phyloP scores from a whole-genome alignment of 2,888 invertebrate species.

The Drosophila aldrichi region DNA sequence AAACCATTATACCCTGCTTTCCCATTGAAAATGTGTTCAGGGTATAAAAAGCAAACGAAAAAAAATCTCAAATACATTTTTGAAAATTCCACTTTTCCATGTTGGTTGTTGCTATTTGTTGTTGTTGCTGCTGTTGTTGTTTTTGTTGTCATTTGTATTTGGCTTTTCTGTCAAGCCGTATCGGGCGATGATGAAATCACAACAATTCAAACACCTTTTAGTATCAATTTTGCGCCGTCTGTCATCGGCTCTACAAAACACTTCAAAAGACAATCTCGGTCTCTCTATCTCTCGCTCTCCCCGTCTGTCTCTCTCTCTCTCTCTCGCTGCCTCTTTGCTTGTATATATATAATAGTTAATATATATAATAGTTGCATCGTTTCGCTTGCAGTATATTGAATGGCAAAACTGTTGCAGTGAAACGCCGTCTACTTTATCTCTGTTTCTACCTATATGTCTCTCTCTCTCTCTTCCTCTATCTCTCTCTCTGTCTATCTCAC shows the following conservation, averaged over 20 bases:
- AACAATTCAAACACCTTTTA: conserved; percentile 81
- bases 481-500: not conserved
- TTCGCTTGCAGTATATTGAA: too few species aligned
- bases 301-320: conserved; percentile 1
- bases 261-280: conserved; percentile 2
- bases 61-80: conserved; percentile 48
- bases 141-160: conserved; percentile 55
- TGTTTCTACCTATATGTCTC: not conserved
- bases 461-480: not conserved
- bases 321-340: not conserved
- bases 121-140: not conserved
- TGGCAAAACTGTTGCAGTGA: too few species aligned
- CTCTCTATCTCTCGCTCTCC: conserved; percentile 1
- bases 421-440: not conserved
- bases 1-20: too few species aligned
- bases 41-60: conserved; percentile 10
- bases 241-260: conserved; percentile 44
- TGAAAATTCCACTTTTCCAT: conserved; percentile 77
- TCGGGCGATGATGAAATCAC: conserved; percentile 80
- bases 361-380: too few species aligned
- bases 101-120: conserved; percentile 36
- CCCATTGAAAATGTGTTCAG: too few species aligned
- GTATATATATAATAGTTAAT: not conserved
- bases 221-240: conserved; percentile 75
- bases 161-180: conserved; percentile 76